Conservation (phyloP, 2,113 vertebrate genomes). For the Lampris megalopsis region DNA sequence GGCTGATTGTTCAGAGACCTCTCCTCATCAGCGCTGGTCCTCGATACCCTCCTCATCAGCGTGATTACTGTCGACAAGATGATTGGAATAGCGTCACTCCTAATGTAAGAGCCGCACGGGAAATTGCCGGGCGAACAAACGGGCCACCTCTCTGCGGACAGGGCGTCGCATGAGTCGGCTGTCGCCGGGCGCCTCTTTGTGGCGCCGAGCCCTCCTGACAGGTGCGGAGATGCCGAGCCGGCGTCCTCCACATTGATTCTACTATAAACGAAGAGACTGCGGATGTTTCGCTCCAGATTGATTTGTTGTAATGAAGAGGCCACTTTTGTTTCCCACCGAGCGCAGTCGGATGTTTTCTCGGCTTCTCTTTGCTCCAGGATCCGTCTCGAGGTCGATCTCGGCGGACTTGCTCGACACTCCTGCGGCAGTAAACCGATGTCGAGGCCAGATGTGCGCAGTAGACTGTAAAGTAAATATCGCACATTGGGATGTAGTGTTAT, state of each 20-base stretch:
- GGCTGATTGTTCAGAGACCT: constrained; percentile 17
- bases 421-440: constrained; percentile 15
- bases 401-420: not conserved
- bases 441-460: not conserved
- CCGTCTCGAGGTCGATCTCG: constrained; percentile 6
- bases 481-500: no score
- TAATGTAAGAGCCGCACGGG: constrained; percentile 17
- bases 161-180: constrained; percentile 59
- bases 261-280: constrained; percentile 36
- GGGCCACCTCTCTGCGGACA: constrained; percentile 32
- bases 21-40: constrained; percentile 14
- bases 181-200: constrained; percentile 8
- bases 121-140: constrained; percentile 1
- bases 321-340: constrained; percentile 8
- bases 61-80: constrained; percentile 35
- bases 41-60: constrained; percentile 45
- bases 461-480: no score
- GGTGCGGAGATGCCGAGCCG: constrained; percentile 53
- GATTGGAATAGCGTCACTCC: constrained; percentile 30
- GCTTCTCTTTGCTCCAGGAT: not conserved
- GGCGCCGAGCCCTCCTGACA: constrained; percentile 40
- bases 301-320: constrained; percentile 25
- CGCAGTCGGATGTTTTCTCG: constrained; percentile 13
- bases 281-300: no score
- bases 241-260: constrained; percentile 38